These are phyloP conservation scores for Cecropterus lyciades DNA, from an alignment of 1,140 invertebrate species.

Conservation along the genomic window DNA sequence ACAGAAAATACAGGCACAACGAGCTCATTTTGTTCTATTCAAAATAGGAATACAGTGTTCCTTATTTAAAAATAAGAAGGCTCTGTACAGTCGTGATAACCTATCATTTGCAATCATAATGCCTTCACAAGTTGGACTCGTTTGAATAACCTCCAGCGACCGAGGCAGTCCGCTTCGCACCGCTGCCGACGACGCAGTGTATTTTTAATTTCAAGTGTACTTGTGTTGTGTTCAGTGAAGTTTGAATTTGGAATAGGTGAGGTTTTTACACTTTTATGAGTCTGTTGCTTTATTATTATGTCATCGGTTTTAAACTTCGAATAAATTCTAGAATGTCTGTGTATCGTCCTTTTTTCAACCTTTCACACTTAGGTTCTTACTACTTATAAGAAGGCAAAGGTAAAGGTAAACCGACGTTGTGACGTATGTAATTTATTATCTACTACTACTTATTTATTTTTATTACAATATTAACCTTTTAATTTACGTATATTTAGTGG, in stretches of 20 bases:
- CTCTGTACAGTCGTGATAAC: conserved; percentile 23
- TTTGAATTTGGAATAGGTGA: conserved; percentile 26
- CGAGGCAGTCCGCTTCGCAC: conserved; percentile 44
- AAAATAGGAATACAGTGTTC: not conserved
- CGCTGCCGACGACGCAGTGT: conserved; percentile 38
- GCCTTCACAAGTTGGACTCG: conserved; percentile 26
- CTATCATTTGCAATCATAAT: conserved; percentile 29
- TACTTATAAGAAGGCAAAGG: no score
- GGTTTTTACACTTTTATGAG: not conserved
- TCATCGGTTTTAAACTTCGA: not conserved
- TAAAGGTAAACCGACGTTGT: no score
- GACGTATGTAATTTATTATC: no score
- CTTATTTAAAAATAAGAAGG: conserved; percentile 14
- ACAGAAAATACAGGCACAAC: no score
- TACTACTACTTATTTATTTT: no score
- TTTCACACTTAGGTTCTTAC: no score
- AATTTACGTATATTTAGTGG: no score
- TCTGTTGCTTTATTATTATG: not conserved
- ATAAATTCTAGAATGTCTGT: no score
- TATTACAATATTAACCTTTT: no score
- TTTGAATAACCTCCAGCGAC: conserved; percentile 24
- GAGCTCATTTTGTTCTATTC: not conserved
- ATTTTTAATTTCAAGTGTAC: conserved; percentile 27
- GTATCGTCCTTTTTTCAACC: no score
- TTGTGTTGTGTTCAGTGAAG: conserved; percentile 13